Evolutionary conservation across 64 coral and sea anemone genomes (phyloP), one percentile per base, ranked within the genome.

Genomic region (Orbicella faveolata): DNA sequence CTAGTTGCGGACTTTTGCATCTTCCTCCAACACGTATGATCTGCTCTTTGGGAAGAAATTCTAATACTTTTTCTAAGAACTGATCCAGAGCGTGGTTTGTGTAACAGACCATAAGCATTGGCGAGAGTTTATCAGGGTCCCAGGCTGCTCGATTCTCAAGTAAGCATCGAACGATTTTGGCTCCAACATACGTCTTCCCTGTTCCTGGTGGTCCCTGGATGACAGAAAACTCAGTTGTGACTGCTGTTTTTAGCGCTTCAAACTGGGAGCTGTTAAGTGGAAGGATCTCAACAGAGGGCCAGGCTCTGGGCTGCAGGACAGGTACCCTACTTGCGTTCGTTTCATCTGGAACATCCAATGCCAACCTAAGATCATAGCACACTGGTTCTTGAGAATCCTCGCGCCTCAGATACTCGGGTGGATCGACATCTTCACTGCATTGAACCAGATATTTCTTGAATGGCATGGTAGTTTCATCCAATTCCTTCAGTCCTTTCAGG

Each of bases 151-250:
- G 68, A 81, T 98, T 94, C 52, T 82, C 68, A 10, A 90, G 87
- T 11, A 94, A 83, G 36, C 69, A 83, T 55, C 67, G 68, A 3
- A 83, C 96, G 84, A 98, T 98, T 35, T 90, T 98, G 0, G 87
- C 87, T 15, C 96, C 96, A 44, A 98, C 89, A 23, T 94, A 94
- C 2, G 93, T 98, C 54, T 98, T 98, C 7, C 96, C 96, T 2
- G 96, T 98, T 3, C 93, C 96, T 21, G 96, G 96, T 2, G 93
- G 96, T 12, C 96, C 96, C 48, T 98, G 96, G 17, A 98, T 98
- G 13, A 94, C 80, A 8, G 90, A 77, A 62, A 98, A 98, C n/a
- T 98, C 92, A 57, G 53, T 80, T 21, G 94, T 93, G 13, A 96
- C 70, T 41, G 90, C 94, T 0, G 83, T 96, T 80, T 87, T 93